Percentiles rank a stretch among this genome's conserved stretches.
Evolutionary conservation across 2,113 vertebrate genomes (phyloP).

Genomic region (Crotophaga sulcirostris): DNA sequence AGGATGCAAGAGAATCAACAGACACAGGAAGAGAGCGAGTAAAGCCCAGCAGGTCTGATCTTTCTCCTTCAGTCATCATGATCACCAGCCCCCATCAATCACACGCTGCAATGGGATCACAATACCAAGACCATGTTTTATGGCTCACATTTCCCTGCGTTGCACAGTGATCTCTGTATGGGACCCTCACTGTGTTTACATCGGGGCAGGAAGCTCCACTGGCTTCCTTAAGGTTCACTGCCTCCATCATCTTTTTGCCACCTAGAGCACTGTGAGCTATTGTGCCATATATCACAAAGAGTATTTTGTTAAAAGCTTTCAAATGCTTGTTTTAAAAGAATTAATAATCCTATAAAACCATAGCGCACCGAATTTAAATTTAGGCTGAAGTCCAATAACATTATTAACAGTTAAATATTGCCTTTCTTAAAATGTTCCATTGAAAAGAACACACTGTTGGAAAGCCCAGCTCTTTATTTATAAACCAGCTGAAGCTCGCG

Average conservation of each 20-base stretch:
- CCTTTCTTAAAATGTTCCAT: not conserved
- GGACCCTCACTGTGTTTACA: slow-evolving; percentile 78
- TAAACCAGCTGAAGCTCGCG: not conserved
- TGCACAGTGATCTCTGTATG: slow-evolving; percentile 73
- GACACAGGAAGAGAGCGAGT: slow-evolving; percentile 84
- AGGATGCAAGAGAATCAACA: slow-evolving; percentile 70
- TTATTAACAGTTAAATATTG: not conserved
- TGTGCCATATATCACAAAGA: not conserved
- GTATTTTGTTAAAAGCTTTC: not conserved
- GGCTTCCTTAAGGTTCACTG: slow-evolving; percentile 75
- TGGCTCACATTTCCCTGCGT: slow-evolving; percentile 79
- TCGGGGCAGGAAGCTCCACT: slow-evolving; percentile 80
- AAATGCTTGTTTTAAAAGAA: not conserved
- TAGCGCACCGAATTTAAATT: not conserved
- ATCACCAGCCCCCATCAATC: slow-evolving; percentile 86
- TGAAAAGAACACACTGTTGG: not conserved
- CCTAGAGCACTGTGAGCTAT: slow-evolving; percentile 70
- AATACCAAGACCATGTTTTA: slow-evolving; percentile 86
- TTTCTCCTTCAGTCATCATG: slow-evolving; percentile 82
- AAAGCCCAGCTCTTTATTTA: not conserved
- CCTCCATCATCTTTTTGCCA: slow-evolving; percentile 83
- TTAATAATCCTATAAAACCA: not conserved
- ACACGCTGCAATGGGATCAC: slow-evolving; percentile 80
- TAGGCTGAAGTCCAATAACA: not conserved
- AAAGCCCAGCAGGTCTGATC: slow-evolving; percentile 89